A percentile compares a stretch with the other conserved stretches of the same genome.
These are phyloP conservation scores for Zoroaster sp. DNA, from an alignment of 53 echinoderm and acorn worm genomes.

Conservation along the genomic window DNA sequence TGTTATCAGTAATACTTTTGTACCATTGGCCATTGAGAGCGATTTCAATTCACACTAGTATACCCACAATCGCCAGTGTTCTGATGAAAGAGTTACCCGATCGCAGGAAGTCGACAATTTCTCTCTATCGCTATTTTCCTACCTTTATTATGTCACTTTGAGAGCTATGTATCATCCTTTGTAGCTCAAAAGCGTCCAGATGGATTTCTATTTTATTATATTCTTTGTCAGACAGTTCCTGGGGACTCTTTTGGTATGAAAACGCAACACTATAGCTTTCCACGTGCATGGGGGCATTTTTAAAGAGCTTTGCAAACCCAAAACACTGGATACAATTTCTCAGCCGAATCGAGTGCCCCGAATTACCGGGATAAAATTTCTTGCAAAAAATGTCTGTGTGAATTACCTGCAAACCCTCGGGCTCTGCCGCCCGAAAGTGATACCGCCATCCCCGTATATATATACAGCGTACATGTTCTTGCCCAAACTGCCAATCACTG, in stretches of 20 bases:
- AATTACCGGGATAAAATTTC: slow-evolving; percentile 56
- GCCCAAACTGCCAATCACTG: slow-evolving; percentile 38
- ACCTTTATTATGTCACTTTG: background rate
- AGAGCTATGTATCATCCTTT: slow-evolving; percentile 9
- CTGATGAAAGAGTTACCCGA: slow-evolving; percentile 36
- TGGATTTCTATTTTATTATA: slow-evolving; percentile 23
- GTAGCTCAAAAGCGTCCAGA: slow-evolving; percentile 14
- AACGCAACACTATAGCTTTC: slow-evolving; percentile 52
- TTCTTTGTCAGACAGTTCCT: slow-evolving; percentile 11
- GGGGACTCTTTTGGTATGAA: background rate
- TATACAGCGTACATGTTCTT: background rate
- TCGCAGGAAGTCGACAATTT: background rate
- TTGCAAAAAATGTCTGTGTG: slow-evolving; percentile 40
- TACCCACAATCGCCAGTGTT: background rate
- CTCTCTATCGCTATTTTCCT: background rate
- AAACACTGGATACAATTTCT: slow-evolving; percentile 60
- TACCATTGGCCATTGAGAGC: background rate
- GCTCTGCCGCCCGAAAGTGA: slow-evolving; percentile 40
- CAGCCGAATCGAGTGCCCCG: slow-evolving; percentile 31
- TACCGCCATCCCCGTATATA: slow-evolving; percentile 26
- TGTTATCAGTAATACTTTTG: background rate
- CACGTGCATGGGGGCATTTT: slow-evolving; percentile 41
- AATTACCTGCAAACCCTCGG: slow-evolving; percentile 21
- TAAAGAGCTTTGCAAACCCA: slow-evolving; percentile 29
- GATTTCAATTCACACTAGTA: background rate